Evolutionary conservation across 2,888 invertebrate genomes (phyloP).

Genomic region (Leistus spinibarbis): DNA sequence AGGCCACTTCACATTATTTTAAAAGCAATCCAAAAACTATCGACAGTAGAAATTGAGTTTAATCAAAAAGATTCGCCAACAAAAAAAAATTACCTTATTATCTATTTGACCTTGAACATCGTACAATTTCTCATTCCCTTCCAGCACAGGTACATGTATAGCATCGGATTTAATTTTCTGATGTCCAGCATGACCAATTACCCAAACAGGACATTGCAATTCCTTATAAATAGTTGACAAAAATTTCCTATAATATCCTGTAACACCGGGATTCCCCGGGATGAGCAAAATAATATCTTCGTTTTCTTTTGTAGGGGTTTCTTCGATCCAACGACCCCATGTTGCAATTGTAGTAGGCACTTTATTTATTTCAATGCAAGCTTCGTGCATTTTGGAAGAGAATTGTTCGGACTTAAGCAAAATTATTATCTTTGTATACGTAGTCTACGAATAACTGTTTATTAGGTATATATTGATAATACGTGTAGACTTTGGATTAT

Average conservation of each 20-base stretch:
- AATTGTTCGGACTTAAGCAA: neutral
- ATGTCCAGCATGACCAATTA: constrained; percentile 84
- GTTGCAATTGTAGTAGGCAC: constrained; percentile 75
- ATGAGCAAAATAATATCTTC: constrained; percentile 75
- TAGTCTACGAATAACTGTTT: no score
- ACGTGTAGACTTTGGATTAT: no score
- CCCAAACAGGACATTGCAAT: constrained; percentile 74
- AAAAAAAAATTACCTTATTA: constrained; percentile 67
- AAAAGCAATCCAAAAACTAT: no score
- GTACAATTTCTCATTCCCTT: constrained; percentile 67
- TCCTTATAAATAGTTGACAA: constrained; percentile 67
- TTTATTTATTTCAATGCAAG: constrained; percentile 64
- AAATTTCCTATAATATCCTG: constrained; percentile 81
- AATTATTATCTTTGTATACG: no score
- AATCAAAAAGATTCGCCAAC: no score
- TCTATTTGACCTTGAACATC: constrained; percentile 78
- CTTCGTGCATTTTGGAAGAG: constrained; percentile 55
- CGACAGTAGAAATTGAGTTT: no score
- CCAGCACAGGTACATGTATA: constrained; percentile 58
- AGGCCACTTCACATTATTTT: no score
- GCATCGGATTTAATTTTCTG: constrained; percentile 67
- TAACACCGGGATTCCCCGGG: constrained; percentile 88
- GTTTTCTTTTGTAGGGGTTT: constrained; percentile 60
- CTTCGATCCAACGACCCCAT: constrained; percentile 73
- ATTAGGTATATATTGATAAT: no score